Conservation (phyloP, 2,888 invertebrate species). For the Drosophila melanocephala region DNA sequence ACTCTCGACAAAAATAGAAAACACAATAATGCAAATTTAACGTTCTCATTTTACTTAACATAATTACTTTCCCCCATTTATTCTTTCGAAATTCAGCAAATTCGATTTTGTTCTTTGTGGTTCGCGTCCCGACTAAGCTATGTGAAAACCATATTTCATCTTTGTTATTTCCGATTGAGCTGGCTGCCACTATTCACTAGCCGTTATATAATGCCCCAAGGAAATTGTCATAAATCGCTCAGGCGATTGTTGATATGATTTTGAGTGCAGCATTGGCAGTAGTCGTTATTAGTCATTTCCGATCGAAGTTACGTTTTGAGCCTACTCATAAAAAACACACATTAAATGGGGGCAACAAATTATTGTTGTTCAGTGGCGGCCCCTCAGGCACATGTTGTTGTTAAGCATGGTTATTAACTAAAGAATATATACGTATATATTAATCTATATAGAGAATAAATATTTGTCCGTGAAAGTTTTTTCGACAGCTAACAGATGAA, state of each 20-base stretch:
- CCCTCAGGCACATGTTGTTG: conserved; percentile 58
- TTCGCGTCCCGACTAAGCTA: conserved; percentile 31
- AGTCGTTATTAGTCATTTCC: conserved; percentile 21
- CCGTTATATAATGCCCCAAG: conserved; percentile 22
- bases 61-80: background rate
- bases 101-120: background rate
- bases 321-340: background rate
- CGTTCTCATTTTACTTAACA: conserved; percentile 1
- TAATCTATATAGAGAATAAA: conserved; percentile 24
- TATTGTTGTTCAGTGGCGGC: conserved; percentile 18
- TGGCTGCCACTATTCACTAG: conserved; percentile 5
- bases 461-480: conserved; percentile 19
- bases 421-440: conserved; percentile 40
- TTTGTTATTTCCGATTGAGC: conserved; percentile 5
- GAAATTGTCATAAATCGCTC: conserved; percentile 10
- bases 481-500: conserved; percentile 10
- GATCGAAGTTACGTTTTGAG: conserved; percentile 17
- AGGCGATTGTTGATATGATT: background rate
- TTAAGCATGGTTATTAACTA: conserved; percentile 64
- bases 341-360: conserved; percentile 5
- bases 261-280: background rate
- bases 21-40: conserved; percentile 4
- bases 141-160: background rate
- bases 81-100: conserved; percentile 4
- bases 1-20: conserved; percentile 1